A percentile compares a stretch with the other conserved stretches of the same genome.
phyloP scores from a whole-genome alignment of 2,888 invertebrate species.

The Oscheius myriophilus region DNA sequence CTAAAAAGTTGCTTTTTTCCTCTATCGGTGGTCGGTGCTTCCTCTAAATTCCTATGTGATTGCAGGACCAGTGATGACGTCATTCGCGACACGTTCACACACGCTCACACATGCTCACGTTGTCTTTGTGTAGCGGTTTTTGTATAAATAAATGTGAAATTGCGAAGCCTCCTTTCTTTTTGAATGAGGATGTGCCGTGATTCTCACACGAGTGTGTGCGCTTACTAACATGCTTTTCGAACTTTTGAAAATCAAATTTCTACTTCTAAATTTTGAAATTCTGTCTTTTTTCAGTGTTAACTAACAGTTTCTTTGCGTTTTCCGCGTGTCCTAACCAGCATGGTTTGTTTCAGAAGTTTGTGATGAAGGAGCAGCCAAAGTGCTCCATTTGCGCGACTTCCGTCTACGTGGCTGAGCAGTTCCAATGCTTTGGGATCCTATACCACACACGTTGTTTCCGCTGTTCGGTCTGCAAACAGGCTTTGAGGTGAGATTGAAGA shows the following conservation, averaged over 20 bases:
- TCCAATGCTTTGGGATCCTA: slow-evolving; percentile 54
- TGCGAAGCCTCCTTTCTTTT: neutral
- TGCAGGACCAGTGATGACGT: slow-evolving; percentile 1
- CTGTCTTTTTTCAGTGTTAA: neutral
- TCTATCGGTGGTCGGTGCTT: neutral
- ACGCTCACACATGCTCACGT: neutral
- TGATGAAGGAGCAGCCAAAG: slow-evolving; percentile 45
- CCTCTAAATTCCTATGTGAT: slow-evolving; percentile 5
- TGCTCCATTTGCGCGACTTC: slow-evolving; percentile 51
- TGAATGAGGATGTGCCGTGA: slow-evolving; percentile 15
- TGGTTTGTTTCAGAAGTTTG: slow-evolving; percentile 52
- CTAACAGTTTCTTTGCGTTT: neutral
- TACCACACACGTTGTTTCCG: slow-evolving; percentile 60
- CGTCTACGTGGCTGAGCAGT: slow-evolving; percentile 59
- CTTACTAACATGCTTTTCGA: neutral
- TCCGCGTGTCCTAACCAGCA: slow-evolving; percentile 22
- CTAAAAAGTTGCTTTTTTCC: neutral
- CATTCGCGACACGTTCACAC: neutral
- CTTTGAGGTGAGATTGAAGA: slow-evolving; percentile 46
- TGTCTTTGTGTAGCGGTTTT: slow-evolving; percentile 1
- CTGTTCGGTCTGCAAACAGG: slow-evolving; percentile 53
- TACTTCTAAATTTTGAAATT: too few species aligned
- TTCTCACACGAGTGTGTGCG: slow-evolving; percentile 5
- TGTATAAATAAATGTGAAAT: slow-evolving; percentile 22
- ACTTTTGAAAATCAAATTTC: too few species aligned